Base-by-base conservation (phyloP, 2,888 invertebrate genomes). In the Sialis lutaria region DNA sequence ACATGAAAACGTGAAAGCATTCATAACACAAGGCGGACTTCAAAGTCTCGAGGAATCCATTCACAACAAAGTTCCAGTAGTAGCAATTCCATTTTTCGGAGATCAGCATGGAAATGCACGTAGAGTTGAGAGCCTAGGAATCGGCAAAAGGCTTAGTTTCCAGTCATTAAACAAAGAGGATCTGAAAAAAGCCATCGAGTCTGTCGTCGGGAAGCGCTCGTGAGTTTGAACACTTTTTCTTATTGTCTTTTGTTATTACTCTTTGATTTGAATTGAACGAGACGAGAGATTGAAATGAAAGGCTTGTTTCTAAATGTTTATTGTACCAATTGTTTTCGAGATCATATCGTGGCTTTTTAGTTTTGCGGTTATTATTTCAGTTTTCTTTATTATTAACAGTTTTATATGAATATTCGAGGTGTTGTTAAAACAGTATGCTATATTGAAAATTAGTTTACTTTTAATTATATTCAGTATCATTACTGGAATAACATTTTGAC, bases 21-120 rank as follows among this genome's bases (percentile, higher is more conserved):
- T 42, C 30, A 42, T 42, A 30, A 42, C 42, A 31, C 42, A 44
- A 44, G 44, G 33, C 9, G 44, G 44, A 7, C 33, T 44, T 12
- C 44, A 44, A 10, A 31, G 30, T 44, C 31, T 33, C 12, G 44
- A 44, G 33, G 44, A 44, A 44, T 33, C 44, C 30, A 22, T 44
- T 13, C 44, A 33, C n/a, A 35, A 31, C 9, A 32, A 30, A 9
- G 44, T 44, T 22, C 44, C 44, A 33, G 13, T 44, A 13, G 22
- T 44, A 12, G 44, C 34, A 9, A 34, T 44, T 30, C 44, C 44
- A n/a, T 44, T 44, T 34, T 44, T 34, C 10, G 42, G 42, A 9
- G 42, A 42, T 31, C 42, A 42, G n/a, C 32, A 42, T 42, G 22
- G 42, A 31, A 42, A 42, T 42, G 22, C 22, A 9, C 30, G 32